phyloP scores from a whole-genome alignment of 2,113 vertebrate genomes.

The Nibea coibor region DNA sequence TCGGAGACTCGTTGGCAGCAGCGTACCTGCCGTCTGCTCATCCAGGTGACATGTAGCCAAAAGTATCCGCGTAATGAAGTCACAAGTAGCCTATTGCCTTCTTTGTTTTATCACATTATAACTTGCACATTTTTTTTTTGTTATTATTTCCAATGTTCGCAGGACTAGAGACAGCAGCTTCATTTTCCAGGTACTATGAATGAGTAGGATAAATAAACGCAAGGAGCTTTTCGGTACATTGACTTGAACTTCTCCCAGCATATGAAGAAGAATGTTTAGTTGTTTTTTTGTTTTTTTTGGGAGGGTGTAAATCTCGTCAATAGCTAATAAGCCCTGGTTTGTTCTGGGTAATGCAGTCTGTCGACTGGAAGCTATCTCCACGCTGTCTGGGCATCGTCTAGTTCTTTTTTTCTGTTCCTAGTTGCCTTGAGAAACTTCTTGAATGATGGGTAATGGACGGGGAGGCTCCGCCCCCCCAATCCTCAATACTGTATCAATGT shows the following conservation, averaged over 20 bases:
- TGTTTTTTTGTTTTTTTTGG: slow-evolving; percentile 3
- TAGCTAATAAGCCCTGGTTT: slow-evolving; percentile 31
- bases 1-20: slow-evolving; percentile 20
- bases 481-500: slow-evolving; percentile 72
- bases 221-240: slow-evolving; percentile 67
- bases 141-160: slow-evolving; percentile 47
- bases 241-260: slow-evolving; percentile 58
- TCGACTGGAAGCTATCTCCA: slow-evolving; percentile 58
- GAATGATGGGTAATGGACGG: slow-evolving; percentile 60
- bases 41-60: slow-evolving; percentile 61
- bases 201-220: slow-evolving; percentile 36
- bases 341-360: slow-evolving; percentile 41
- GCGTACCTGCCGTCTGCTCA: slow-evolving; percentile 20
- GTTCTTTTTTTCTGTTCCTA: slow-evolving; percentile 54
- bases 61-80: slow-evolving; percentile 67
- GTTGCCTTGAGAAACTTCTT: slow-evolving; percentile 79
- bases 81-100: slow-evolving; percentile 66
- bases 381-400: slow-evolving; percentile 31
- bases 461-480: slow-evolving; percentile 22
- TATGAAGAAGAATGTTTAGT: slow-evolving; percentile 73
- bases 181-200: slow-evolving; percentile 77
- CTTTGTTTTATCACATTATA: slow-evolving; percentile 25
- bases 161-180: slow-evolving; percentile 56
- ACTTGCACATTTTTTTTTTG: slow-evolving; percentile 69
- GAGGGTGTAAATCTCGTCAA: slow-evolving; percentile 23